phyloP scores from a whole-genome alignment of 2,888 invertebrate genomes.

The Fabriciana adippe region DNA sequence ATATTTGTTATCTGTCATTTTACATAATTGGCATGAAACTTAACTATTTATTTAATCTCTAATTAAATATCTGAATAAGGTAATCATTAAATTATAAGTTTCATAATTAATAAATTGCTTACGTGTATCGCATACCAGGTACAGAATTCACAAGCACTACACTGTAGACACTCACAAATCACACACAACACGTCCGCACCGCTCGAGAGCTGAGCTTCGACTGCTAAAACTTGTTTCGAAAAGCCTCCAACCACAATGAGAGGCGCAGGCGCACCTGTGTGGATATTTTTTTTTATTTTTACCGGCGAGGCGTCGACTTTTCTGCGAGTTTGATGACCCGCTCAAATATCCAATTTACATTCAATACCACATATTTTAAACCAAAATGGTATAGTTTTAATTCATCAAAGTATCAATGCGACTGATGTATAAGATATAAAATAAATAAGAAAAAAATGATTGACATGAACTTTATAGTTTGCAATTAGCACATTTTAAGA shows the following conservation, averaged over 20 bases:
- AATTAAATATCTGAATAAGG: not conserved
- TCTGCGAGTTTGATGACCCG: conserved; percentile 70
- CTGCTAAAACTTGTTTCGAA: conserved; percentile 38
- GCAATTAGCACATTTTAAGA: no score
- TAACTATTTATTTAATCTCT: no score
- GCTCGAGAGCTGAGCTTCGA: conserved; percentile 25
- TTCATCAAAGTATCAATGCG: no score
- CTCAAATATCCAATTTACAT: conserved; percentile 48
- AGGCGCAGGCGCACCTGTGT: conserved; percentile 75
- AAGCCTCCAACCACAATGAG: conserved; percentile 36
- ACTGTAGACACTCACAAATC: not conserved
- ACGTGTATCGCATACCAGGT: conserved; percentile 18
- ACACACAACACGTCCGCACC: conserved; percentile 16
- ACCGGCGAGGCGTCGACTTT: conserved; percentile 63
- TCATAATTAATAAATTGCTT: conserved; percentile 8
- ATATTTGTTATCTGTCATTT: no score
- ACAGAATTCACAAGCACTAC: not conserved
- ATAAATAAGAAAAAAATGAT: no score
- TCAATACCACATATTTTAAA: conserved; percentile 35
- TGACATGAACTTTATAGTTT: no score
- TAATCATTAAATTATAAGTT: not conserved
- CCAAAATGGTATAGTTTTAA: conserved; percentile 4
- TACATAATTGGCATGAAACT: no score
- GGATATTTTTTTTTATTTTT: conserved; percentile 54
- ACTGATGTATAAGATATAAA: no score